Evolutionary conservation across 2,888 invertebrate species (phyloP).

Genomic region (Watsonalla cultraria): DNA sequence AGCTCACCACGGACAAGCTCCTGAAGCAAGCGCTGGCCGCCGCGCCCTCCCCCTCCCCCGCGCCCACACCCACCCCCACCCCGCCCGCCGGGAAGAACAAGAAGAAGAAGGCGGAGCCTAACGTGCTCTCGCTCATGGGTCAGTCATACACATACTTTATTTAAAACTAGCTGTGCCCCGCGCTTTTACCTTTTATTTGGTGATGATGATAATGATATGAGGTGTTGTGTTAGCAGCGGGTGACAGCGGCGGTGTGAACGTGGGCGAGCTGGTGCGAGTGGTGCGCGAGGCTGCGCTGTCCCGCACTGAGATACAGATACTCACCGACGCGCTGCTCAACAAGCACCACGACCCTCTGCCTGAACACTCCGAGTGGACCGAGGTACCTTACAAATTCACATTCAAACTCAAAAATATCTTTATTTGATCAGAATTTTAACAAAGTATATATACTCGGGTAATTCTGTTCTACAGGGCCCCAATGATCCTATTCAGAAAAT

Average conservation of each 20-base stretch:
- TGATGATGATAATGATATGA: background rate
- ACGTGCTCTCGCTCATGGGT: conserved; percentile 66
- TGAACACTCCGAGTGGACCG: conserved; percentile 90
- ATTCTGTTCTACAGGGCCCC: conserved; percentile 76
- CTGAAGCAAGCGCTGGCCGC: conserved; percentile 54
- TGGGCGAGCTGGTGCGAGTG: conserved; percentile 83
- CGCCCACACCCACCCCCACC: conserved; percentile 24
- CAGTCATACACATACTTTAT: conserved; percentile 19
- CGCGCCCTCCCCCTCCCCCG: conserved; percentile 19
- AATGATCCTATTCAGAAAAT: conserved; percentile 91
- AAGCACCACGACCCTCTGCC: conserved; percentile 90
- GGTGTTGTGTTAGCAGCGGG: conserved; percentile 67
- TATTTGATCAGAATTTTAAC: no score
- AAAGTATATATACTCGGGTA: background rate
- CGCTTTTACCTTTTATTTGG: no score
- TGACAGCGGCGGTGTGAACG: conserved; percentile 83
- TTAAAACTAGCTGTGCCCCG: no score
- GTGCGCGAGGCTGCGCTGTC: conserved; percentile 90
- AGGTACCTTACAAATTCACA: conserved; percentile 63
- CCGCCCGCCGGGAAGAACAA: conserved; percentile 53
- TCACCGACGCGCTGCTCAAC: conserved; percentile 93
- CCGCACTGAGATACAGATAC: conserved; percentile 91
- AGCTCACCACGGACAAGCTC: conserved; percentile 67
- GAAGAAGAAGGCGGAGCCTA: conserved; percentile 66
- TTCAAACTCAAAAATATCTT: no score